Percentiles rank a stretch among this genome's conserved stretches.
Evolutionary conservation across 2,113 vertebrate species (phyloP).

Genomic region (Atlantisia rogersi): DNA sequence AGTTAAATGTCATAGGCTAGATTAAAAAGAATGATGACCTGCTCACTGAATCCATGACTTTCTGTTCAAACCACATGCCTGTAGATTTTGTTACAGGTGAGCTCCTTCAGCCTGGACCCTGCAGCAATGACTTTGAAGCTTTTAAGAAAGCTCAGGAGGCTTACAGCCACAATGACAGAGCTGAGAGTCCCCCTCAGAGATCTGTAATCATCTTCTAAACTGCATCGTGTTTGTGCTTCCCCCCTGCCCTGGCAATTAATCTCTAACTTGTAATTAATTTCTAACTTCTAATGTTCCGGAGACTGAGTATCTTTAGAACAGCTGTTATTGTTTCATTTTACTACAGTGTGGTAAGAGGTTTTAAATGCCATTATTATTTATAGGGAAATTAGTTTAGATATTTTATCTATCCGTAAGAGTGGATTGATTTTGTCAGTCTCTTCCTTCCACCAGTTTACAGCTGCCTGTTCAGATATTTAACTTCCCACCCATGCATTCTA

Average conservation of each 20-base stretch:
- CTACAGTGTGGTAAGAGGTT: background rate
- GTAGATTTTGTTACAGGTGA: accelerated
- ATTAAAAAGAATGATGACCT: background rate
- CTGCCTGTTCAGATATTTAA: background rate
- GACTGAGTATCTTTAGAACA: background rate
- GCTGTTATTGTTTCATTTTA: slow-evolving; percentile 1
- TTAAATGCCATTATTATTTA: background rate
- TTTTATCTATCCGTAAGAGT: background rate
- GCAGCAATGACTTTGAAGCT: background rate
- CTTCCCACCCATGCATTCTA: background rate
- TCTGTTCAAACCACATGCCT: background rate
- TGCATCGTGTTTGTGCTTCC: background rate
- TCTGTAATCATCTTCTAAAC: background rate
- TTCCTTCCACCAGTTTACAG: background rate
- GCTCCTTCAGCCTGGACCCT: background rate
- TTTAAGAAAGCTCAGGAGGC: background rate
- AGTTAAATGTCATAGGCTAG: background rate
- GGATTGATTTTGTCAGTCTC: background rate
- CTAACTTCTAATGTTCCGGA: background rate
- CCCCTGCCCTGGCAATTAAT: background rate
- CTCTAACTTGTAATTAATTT: background rate
- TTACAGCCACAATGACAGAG: background rate
- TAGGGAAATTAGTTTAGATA: background rate
- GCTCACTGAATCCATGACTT: background rate
- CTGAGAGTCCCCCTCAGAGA: background rate